These are phyloP conservation scores for Sebastes paucispinis DNA, from an alignment of 2,797 vertebrate genomes.

Conservation along the genomic window DNA sequence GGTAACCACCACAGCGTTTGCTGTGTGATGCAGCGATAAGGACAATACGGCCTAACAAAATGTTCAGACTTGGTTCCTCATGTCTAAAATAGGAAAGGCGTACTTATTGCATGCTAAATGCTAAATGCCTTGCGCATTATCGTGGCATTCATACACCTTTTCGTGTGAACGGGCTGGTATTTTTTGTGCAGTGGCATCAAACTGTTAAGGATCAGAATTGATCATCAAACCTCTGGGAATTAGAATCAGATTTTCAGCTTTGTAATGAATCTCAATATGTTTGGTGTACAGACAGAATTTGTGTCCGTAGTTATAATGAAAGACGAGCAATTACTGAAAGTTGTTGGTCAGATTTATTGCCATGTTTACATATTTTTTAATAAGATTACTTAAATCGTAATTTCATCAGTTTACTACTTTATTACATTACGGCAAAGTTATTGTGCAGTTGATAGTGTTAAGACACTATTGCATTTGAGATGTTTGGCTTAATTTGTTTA, in stretches of 20 bases:
- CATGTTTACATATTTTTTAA: background rate
- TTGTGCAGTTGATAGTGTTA: background rate
- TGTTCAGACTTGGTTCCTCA: slow-evolving; percentile 2
- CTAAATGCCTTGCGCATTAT: too few relatives aligned
- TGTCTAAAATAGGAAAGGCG: background rate
- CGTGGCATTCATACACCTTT: too few relatives aligned
- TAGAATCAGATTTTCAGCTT: background rate
- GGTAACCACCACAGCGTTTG: slow-evolving; percentile 51
- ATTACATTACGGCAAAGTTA: background rate
- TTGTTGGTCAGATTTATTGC: background rate
- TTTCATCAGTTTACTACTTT: background rate
- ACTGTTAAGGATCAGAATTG: background rate
- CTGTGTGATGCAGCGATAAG: slow-evolving; percentile 38
- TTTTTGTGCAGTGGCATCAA: background rate
- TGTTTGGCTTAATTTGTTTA: background rate
- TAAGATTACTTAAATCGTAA: background rate
- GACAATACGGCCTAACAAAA: slow-evolving; percentile 19
- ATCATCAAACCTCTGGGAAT: background rate
- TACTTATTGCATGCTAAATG: too few relatives aligned
- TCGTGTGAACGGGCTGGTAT: background rate
- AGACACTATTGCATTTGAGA: background rate
- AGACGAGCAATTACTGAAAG: background rate
- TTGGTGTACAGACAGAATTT: background rate
- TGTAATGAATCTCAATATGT: background rate
- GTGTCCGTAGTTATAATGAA: background rate